These are phyloP conservation scores for Yponomeuta cagnagella DNA, from an alignment of 2,888 invertebrate genomes.

Conservation along the genomic window DNA sequence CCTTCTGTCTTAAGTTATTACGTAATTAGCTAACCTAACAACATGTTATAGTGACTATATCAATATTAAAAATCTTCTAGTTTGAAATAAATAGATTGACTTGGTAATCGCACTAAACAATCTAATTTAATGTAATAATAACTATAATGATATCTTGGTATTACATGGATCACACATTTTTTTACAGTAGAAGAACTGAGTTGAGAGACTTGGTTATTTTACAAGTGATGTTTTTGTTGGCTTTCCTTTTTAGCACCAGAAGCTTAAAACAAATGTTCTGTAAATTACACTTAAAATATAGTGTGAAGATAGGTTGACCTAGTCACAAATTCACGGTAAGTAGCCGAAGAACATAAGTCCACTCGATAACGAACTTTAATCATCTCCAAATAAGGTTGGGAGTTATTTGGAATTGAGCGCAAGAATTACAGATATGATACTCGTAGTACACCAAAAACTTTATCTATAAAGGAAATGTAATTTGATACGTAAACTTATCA, in stretches of 20 bases:
- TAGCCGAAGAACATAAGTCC: not conserved
- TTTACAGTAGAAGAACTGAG: no score
- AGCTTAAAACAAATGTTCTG: not conserved
- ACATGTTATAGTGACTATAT: no score
- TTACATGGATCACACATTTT: no score
- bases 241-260: not conserved
- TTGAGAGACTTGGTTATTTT: no score
- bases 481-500: not conserved
- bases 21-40: no score
- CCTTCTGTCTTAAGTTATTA: no score
- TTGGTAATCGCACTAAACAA: no score
- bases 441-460: not conserved
- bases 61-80: no score
- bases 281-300: not conserved
- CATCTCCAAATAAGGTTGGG: not conserved
- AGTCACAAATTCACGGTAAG: not conserved
- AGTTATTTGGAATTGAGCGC: not conserved
- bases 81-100: no score
- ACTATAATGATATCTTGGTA: no score
- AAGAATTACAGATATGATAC: not conserved
- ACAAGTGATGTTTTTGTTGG: no score
- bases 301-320: not conserved
- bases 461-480: not conserved
- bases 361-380: not conserved
- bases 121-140: no score